Percentiles rank a stretch among this genome's conserved stretches.
These are phyloP conservation scores for Euphonia xanthogaster DNA, from an alignment of 2,797 vertebrate species.

Conservation along the genomic window DNA sequence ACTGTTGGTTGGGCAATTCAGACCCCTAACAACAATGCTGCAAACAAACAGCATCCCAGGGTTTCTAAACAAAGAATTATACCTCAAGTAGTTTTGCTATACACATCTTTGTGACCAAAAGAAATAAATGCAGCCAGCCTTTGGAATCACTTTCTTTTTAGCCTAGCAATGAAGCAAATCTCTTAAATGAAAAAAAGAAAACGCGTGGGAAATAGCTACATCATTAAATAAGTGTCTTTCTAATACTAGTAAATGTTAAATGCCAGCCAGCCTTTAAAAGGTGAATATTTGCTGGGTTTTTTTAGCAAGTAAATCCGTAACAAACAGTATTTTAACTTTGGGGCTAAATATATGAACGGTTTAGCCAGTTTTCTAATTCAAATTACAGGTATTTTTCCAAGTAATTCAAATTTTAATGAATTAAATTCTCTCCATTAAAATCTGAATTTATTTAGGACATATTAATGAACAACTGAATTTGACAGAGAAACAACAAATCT, in stretches of 20 bases:
- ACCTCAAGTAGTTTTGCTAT: constrained; percentile 7
- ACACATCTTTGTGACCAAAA: constrained; percentile 14
- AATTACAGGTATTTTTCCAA: constrained; percentile 25
- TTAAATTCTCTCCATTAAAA: constrained; percentile 37
- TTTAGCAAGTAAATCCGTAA: neutral
- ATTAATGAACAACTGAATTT: constrained; percentile 2
- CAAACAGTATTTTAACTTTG: neutral
- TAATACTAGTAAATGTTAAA: neutral
- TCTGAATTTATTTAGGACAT: neutral
- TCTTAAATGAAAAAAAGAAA: neutral
- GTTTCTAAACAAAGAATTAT: constrained; percentile 54
- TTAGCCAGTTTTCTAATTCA: neutral
- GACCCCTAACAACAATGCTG: constrained; percentile 60
- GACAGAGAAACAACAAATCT: neutral
- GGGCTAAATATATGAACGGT: neutral
- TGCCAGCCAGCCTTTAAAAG: neutral
- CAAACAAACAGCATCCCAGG: constrained; percentile 38
- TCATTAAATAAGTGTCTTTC: neutral
- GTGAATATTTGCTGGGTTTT: neutral
- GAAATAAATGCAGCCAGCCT: neutral
- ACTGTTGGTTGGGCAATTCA: constrained; percentile 68
- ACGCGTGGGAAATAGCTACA: neutral
- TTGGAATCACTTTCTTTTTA: neutral
- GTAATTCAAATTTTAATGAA: constrained; percentile 23
- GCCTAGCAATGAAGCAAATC: neutral